phyloP scores from a whole-genome alignment of 2,113 vertebrate genomes.

The Prinia subflava region DNA sequence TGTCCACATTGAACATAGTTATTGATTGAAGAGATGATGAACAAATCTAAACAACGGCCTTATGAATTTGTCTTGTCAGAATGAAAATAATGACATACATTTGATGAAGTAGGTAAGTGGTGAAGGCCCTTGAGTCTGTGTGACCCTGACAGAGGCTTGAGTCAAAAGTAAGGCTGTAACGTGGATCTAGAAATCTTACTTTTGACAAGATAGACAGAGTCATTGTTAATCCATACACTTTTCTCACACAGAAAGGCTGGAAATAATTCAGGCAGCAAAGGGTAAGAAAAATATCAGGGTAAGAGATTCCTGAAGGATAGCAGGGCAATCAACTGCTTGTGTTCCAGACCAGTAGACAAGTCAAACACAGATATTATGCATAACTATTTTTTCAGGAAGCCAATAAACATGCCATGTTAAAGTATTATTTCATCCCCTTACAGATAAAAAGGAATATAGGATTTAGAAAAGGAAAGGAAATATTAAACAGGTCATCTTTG shows the following conservation, averaged over 20 bases:
- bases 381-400: not conserved
- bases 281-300: not conserved
- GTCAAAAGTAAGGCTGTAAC: not conserved
- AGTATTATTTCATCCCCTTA: not conserved
- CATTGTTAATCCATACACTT: not conserved
- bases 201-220: not conserved
- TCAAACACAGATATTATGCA: not conserved
- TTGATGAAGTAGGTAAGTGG: not conserved
- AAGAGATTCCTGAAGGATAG: not conserved
- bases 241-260: not conserved
- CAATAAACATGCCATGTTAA: not conserved
- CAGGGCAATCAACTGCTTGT: not conserved
- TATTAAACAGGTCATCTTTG: not conserved
- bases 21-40: slow-evolving; percentile 10
- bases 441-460: not conserved
- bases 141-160: not conserved
- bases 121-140: not conserved
- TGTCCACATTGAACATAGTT: not conserved
- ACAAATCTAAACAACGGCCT: not conserved
- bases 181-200: not conserved
- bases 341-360: not conserved
- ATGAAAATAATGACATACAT: not conserved
- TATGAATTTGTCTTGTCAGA: not conserved
- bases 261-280: not conserved
- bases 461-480: not conserved